These are phyloP conservation scores for Pseudochirops corinnae DNA, from an alignment of 2,797 vertebrate species.

Conservation along the genomic window DNA sequence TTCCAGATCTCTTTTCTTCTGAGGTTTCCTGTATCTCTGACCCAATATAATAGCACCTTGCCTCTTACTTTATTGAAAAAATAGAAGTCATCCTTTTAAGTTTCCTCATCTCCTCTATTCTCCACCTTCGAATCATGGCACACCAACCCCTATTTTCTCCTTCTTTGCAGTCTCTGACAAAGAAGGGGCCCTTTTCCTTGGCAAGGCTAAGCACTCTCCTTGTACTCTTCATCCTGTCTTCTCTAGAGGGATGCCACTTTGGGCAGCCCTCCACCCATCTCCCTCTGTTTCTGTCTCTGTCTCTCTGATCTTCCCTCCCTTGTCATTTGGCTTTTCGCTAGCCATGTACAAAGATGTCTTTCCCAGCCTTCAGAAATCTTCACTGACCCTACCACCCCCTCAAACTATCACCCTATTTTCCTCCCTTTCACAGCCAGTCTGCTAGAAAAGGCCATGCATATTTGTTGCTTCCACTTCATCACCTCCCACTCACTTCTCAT, in stretches of 20 bases:
- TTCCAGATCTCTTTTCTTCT: not conserved
- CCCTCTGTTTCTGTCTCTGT: not conserved
- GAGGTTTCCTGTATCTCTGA: not conserved
- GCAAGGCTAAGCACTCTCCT: not conserved
- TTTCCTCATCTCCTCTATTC: not conserved
- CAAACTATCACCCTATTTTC: not conserved
- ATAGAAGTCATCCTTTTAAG: not conserved
- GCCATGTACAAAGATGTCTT: not conserved
- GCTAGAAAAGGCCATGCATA: not conserved
- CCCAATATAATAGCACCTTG: not conserved
- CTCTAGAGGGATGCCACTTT: not conserved
- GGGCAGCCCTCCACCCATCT: not conserved
- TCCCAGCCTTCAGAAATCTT: not conserved
- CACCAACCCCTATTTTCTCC: not conserved
- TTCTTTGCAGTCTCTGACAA: not conserved
- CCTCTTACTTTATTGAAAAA: not conserved
- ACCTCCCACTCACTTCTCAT: not conserved
- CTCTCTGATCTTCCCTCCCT: not conserved
- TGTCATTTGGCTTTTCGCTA: not conserved
- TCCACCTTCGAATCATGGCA: not conserved
- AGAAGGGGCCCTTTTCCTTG: not conserved
- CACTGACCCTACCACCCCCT: slow-evolving; percentile 5
- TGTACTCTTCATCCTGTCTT: not conserved
- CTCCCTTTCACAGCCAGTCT: not conserved
- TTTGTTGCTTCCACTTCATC: not conserved